Percentiles rank a stretch among this genome's conserved stretches.
These are phyloP conservation scores for Okamejei kenojei DNA, from an alignment of 2,797 vertebrate species.

Conservation along the genomic window DNA sequence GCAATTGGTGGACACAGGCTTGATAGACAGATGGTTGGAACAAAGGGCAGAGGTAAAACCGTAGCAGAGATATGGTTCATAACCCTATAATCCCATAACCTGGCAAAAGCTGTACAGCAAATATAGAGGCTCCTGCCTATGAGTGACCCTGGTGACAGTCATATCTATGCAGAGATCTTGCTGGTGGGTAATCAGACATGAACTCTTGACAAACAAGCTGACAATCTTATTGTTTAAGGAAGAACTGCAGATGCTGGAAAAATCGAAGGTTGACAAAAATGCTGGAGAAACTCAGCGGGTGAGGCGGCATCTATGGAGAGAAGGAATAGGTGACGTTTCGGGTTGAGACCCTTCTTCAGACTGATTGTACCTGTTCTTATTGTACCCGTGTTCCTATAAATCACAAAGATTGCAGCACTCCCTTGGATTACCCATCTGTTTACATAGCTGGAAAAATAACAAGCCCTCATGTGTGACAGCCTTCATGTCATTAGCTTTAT, in stretches of 20 bases:
- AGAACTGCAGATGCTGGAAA: too few species aligned
- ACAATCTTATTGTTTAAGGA: constrained; percentile 18
- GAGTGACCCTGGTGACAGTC: constrained; percentile 31
- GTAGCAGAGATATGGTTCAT: not conserved
- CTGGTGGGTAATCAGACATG: constrained; percentile 37
- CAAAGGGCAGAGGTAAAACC: too few species aligned
- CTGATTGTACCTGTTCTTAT: not conserved
- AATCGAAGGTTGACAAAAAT: too few species aligned
- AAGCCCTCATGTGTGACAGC: constrained; percentile 43
- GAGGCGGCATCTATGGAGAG: too few species aligned
- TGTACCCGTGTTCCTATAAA: constrained; percentile 27
- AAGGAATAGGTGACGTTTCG: too few species aligned
- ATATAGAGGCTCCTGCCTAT: constrained; percentile 15
- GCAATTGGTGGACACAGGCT: too few species aligned
- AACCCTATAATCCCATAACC: constrained; percentile 5
- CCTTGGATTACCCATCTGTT: constrained; percentile 43
- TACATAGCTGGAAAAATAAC: constrained; percentile 45
- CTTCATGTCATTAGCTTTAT: constrained; percentile 42
- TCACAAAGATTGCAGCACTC: constrained; percentile 36
- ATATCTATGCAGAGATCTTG: constrained; percentile 39
- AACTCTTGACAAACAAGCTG: constrained; percentile 42
- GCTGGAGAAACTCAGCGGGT: too few species aligned
- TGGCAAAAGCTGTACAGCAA: not conserved
- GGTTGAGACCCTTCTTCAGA: too few species aligned
- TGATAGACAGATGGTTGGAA: too few species aligned